Conservation (phyloP, 2,888 invertebrate species). For the Scaptodrosophila latifasciaeformis region DNA sequence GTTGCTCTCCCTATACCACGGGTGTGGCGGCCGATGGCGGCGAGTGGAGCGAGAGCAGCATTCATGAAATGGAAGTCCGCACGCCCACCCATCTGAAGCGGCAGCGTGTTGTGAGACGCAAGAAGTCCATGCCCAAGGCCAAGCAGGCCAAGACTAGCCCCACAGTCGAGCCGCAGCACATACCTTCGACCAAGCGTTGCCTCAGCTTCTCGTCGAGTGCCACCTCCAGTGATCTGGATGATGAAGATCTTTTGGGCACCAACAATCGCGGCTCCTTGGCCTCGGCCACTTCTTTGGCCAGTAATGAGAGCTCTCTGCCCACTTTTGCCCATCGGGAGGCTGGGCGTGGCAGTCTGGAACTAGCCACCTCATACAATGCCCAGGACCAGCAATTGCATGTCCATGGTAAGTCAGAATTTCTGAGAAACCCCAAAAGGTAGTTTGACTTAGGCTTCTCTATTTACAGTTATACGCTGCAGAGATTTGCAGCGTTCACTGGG, state of each 20-base stretch:
- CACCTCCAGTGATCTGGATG: conserved; percentile 74
- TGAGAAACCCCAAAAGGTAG: not conserved
- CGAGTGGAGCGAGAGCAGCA: conserved; percentile 62
- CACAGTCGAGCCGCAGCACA: conserved; percentile 47
- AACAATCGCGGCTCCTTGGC: conserved; percentile 75
- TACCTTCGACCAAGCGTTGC: conserved; percentile 78
- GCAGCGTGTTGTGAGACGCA: conserved; percentile 72
- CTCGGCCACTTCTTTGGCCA: conserved; percentile 15
- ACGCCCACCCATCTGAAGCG: conserved; percentile 73
- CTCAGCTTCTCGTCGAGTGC: conserved; percentile 79
- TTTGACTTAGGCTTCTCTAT: not conserved
- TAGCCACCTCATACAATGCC: conserved; percentile 77
- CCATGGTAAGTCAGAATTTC: conserved; percentile 79
- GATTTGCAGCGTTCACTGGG: conserved; percentile 83
- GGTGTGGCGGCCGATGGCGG: conserved; percentile 20
- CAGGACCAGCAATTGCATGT: conserved; percentile 80
- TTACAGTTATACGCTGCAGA: conserved; percentile 84
- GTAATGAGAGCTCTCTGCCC: conserved; percentile 22
- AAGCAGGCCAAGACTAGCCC: too few relatives aligned
- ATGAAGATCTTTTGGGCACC: conserved; percentile 68
- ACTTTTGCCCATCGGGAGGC: not conserved
- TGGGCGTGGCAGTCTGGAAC: conserved; percentile 78
- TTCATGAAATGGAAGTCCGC: conserved; percentile 74
- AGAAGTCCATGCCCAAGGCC: conserved; percentile 49
- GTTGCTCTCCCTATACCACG: conserved; percentile 31